Conservation (phyloP, 2,888 invertebrate genomes). For the Pterobdella sp. region DNA sequence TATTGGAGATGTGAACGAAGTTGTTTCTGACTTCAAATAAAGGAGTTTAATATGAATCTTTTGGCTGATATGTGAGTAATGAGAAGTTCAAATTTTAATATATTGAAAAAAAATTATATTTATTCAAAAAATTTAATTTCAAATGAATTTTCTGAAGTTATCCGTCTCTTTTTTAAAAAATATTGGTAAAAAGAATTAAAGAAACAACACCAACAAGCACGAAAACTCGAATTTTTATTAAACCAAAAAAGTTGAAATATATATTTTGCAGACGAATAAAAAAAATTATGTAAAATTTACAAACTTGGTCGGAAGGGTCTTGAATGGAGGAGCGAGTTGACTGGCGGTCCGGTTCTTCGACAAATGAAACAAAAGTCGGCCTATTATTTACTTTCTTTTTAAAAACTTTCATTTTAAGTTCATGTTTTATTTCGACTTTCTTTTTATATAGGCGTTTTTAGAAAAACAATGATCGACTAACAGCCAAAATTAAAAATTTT, state of each 20-base stretch:
- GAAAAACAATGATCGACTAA: no score
- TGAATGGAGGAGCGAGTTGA: not conserved
- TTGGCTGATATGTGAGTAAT: not conserved
- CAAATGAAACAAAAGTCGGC: slow-evolving; percentile 25
- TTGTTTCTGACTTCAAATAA: slow-evolving; percentile 14
- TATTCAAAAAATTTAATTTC: not conserved
- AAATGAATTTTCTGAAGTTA: not conserved
- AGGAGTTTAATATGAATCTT: not conserved
- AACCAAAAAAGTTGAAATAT: not conserved
- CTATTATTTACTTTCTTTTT: slow-evolving; percentile 13
- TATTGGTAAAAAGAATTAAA: no score
- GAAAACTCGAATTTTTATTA: slow-evolving; percentile 1
- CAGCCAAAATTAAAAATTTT: no score
- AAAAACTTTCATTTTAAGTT: slow-evolving; percentile 6
- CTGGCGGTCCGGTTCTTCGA: not conserved
- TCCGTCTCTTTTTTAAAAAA: no score
- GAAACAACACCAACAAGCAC: no score
- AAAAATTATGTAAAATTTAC: no score
- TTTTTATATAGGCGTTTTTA: no score
- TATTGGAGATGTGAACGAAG: slow-evolving; percentile 11
- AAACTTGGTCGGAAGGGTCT: not conserved
- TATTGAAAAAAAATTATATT: no score
- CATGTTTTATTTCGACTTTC: no score
- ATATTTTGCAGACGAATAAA: no score
- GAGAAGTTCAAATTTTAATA: no score